These are phyloP conservation scores for Hartigia nigra DNA, from an alignment of 2,888 invertebrate species.

Conservation along the genomic window DNA sequence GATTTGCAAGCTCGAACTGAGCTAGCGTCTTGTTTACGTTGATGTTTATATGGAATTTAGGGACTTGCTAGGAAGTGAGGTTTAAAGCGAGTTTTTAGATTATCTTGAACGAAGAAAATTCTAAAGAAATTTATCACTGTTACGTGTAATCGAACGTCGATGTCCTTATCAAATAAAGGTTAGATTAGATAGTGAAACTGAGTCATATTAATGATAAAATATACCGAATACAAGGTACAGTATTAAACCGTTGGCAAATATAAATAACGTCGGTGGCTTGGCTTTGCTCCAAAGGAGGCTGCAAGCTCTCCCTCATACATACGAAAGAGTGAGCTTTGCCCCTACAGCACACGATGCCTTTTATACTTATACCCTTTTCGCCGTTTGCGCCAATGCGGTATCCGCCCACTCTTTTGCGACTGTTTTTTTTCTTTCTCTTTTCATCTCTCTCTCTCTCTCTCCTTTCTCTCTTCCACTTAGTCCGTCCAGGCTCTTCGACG, in stretches of 20 bases:
- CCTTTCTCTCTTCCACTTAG: conserved; percentile 10
- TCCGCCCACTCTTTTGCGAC: conserved; percentile 21
- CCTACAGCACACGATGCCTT: conserved; percentile 6
- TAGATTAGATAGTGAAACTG: background rate
- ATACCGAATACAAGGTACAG: background rate
- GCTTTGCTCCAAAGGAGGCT: conserved; percentile 13
- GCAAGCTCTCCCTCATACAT: conserved; percentile 3
- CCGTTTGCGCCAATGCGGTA: conserved; percentile 29
- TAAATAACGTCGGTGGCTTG: conserved; percentile 15
- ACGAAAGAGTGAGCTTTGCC: conserved; percentile 13
- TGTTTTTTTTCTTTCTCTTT: background rate
- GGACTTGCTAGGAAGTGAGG: too few species aligned
- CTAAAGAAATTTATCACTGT: background rate
- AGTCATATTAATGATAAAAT: background rate
- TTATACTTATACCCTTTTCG: conserved; percentile 12
- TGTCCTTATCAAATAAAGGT: background rate
- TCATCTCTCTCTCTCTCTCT: conserved; percentile 11
- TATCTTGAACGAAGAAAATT: background rate
- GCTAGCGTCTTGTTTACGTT: too few species aligned
- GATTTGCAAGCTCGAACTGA: background rate
- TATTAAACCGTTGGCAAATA: conserved; percentile 10
- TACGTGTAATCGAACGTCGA: background rate
- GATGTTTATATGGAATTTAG: too few species aligned
- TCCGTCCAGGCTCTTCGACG: conserved; percentile 1
- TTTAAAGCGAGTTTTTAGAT: background rate